These are phyloP conservation scores for Cricetomys ansorgei DNA, from an alignment of 2,113 vertebrate genomes.

Conservation along the genomic window DNA sequence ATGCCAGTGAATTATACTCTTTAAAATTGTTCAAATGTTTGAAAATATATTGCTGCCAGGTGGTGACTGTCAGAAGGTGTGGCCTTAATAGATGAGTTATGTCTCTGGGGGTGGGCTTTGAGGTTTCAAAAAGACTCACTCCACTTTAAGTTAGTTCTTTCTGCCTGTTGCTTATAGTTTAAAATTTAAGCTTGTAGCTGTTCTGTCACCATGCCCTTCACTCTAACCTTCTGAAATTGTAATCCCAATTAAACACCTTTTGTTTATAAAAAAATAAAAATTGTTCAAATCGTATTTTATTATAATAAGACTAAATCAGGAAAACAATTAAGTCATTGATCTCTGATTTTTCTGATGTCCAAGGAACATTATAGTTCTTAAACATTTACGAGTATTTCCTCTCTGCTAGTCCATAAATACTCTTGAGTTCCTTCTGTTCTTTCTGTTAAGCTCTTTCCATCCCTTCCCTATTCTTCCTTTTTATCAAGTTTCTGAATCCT, in stretches of 20 bases:
- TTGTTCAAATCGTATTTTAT: neutral
- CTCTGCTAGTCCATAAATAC: neutral
- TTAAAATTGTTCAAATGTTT: neutral
- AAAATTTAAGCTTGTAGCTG: neutral
- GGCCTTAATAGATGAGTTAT: neutral
- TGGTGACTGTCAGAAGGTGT: neutral
- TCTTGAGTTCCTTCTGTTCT: neutral
- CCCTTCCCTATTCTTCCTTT: neutral
- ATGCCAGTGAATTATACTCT: neutral
- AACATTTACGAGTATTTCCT: neutral
- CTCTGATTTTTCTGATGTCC: neutral
- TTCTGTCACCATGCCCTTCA: neutral
- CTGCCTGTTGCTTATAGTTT: neutral
- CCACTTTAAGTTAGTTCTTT: neutral
- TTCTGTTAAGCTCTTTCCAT: neutral
- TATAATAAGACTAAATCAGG: conserved; percentile 16
- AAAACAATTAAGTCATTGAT: neutral
- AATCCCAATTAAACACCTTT: neutral
- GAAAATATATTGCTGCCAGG: no score
- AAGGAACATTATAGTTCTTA: conserved; percentile 5
- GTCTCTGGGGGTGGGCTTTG: neutral
- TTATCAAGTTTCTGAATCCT: neutral
- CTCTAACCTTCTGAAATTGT: neutral
- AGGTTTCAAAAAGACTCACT: neutral
- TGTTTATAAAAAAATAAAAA: neutral